Evolutionary conservation across 2,113 vertebrate genomes (phyloP), one percentile per base, ranked within the genome.

Genomic region (Macquaria ambigua): DNA sequence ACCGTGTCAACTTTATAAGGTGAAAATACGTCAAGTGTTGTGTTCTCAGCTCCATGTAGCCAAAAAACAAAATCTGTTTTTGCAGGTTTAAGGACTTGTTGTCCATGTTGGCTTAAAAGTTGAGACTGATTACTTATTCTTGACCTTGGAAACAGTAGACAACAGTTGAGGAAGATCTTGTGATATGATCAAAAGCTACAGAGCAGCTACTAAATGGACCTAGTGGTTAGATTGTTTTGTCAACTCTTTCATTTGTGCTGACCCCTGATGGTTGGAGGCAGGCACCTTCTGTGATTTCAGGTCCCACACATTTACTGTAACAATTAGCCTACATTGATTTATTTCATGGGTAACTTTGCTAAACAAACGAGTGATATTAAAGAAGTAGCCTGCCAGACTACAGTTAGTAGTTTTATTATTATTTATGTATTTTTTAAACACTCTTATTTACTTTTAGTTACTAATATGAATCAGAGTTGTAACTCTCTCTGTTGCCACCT

Each of bases 401-500:
- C n/a, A 83, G 61, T 72, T 37, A 75, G 56, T 70, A 61, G 31
- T 76, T 74, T 62, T 31, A 39, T 48, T 37, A 34, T 76, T 82
- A 41, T 61, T 31, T 58, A 43, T 58, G 14, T 52, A 1, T 81
- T 14, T 50, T 63, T 59, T n/a, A 23, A 25, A 83, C 61, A 28
- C 34, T 72, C 8, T 34, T 62, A 28, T 61, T 76, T 20, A 59
- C 10, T 25, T 59, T 46, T 55, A 55, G 8, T 56, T 8, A 31
- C 52, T 23, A 8, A 53, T n/a, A 31, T 71, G 69, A 78, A 23
- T 55, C 82, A 67, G 78, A 89, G 82, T 79, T 92, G 62, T 93
- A 90, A 94, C 78, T 82, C 62, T 94, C 78, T 93, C 55, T 87
- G 81, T 94, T 90, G 82, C 92, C 84, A 77, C 88, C 90, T 88